These are phyloP conservation scores for Synergus umbraculus DNA, from an alignment of 2,888 invertebrate species.

Conservation along the genomic window DNA sequence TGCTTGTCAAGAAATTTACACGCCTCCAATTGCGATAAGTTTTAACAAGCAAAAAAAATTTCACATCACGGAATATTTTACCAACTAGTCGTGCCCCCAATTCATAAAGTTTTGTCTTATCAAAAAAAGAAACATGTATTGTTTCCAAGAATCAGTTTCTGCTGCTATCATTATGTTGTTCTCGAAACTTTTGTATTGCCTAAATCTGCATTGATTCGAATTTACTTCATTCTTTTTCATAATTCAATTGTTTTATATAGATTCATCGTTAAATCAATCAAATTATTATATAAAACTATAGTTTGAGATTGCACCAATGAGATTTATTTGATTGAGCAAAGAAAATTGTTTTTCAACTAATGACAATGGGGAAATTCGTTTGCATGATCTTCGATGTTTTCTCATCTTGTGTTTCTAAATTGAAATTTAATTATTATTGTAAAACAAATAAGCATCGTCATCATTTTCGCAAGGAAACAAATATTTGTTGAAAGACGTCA, in stretches of 20 bases:
- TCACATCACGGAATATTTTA: constrained; percentile 23
- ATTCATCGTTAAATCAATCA: neutral
- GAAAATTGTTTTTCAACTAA: constrained; percentile 15
- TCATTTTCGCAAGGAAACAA: neutral
- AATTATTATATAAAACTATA: no score
- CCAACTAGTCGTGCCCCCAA: constrained; percentile 5
- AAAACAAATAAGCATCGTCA: neutral
- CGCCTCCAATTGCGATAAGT: constrained; percentile 22
- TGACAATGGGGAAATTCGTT: neutral
- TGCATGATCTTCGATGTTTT: neutral
- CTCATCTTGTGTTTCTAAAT: neutral
- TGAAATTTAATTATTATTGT: neutral
- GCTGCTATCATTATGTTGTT: neutral
- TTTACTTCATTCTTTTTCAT: neutral
- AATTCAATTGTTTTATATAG: neutral
- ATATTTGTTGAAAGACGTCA: neutral
- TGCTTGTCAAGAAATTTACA: constrained; percentile 15
- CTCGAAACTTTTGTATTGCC: neutral
- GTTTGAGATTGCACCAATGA: neutral
- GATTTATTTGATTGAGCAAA: constrained; percentile 4
- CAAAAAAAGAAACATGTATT: neutral
- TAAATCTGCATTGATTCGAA: neutral
- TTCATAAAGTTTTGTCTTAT: constrained; percentile 9
- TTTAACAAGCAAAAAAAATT: neutral
- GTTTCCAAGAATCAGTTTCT: neutral